phyloP scores from a whole-genome alignment of 1,140 invertebrate species.

The Pentalonia nigronervosa region DNA sequence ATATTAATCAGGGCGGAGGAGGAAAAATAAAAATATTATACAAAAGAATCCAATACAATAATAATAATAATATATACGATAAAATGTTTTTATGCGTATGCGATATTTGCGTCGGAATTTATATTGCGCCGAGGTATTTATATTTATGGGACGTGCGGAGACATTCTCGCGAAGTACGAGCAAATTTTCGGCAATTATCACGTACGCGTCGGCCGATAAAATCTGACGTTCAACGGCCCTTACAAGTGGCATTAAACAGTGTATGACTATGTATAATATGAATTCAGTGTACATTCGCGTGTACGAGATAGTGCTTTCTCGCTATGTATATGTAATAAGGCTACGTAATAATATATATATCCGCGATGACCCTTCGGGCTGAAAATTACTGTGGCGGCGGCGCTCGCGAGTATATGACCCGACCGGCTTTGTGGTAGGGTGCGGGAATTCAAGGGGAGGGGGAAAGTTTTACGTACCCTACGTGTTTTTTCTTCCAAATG shows the following conservation, averaged over 20 bases:
- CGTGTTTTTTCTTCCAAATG: conserved; percentile 30
- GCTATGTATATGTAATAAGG: not conserved
- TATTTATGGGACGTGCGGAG: not conserved
- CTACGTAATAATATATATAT: not conserved
- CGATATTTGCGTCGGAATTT: not conserved
- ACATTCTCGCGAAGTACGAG: not conserved
- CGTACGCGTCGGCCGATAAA: conserved; percentile 29
- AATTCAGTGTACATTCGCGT: not conserved
- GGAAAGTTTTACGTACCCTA: not conserved
- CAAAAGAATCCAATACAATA: not conserved
- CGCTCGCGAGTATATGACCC: not conserved
- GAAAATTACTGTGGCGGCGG: not conserved
- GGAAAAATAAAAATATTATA: not conserved
- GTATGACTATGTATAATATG: not conserved
- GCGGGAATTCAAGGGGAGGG: not conserved
- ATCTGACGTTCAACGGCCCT: conserved; percentile 17
- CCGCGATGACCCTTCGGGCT: not conserved
- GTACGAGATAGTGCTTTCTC: not conserved
- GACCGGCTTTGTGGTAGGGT: too few species aligned
- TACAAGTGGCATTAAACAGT: not conserved
- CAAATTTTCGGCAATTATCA: conserved; percentile 22
- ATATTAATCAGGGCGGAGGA: not conserved
- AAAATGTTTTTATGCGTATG: not conserved
- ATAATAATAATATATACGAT: not conserved
- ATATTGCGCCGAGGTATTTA: conserved; percentile 12